Percentiles rank a stretch among this genome's conserved stretches.
These are phyloP conservation scores for Pleuronectes platessa DNA, from an alignment of 2,113 vertebrate species.

Conservation along the genomic window DNA sequence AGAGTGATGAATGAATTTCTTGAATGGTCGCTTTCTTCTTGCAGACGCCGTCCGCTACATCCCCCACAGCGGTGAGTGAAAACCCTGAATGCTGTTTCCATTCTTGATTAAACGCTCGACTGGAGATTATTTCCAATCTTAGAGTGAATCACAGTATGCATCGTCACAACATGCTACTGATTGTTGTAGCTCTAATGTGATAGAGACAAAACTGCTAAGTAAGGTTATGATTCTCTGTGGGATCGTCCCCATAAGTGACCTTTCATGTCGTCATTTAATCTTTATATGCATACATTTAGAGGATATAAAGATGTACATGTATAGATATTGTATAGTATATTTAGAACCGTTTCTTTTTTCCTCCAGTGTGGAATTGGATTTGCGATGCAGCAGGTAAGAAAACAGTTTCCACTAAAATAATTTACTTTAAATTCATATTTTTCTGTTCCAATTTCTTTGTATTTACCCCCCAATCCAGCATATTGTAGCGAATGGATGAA, in stretches of 20 bases:
- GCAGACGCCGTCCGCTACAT: slow-evolving; percentile 79
- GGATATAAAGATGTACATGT: too few species aligned
- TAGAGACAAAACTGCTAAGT: too few species aligned
- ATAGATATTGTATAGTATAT: not conserved
- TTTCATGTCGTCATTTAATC: too few species aligned
- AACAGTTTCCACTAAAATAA: not conserved
- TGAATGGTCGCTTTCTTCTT: slow-evolving; percentile 24
- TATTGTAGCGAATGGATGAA: too few species aligned
- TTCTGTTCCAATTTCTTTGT: not conserved
- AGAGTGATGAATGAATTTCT: not conserved
- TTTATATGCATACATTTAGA: too few species aligned
- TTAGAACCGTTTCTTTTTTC: slow-evolving; percentile 6
- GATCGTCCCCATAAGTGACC: too few species aligned
- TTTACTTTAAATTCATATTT: not conserved
- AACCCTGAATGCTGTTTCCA: not conserved
- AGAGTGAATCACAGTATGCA: too few species aligned
- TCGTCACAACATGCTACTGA: too few species aligned
- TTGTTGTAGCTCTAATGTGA: too few species aligned
- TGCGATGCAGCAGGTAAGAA: slow-evolving; percentile 80
- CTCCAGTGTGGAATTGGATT: slow-evolving; percentile 84
- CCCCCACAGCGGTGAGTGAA: slow-evolving; percentile 78
- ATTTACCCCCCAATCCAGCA: too few species aligned
- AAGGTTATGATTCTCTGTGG: too few species aligned
- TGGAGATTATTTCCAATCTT: not conserved
- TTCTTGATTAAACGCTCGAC: not conserved